phyloP scores from a whole-genome alignment of 2,797 vertebrate species.

The Alca torda region DNA sequence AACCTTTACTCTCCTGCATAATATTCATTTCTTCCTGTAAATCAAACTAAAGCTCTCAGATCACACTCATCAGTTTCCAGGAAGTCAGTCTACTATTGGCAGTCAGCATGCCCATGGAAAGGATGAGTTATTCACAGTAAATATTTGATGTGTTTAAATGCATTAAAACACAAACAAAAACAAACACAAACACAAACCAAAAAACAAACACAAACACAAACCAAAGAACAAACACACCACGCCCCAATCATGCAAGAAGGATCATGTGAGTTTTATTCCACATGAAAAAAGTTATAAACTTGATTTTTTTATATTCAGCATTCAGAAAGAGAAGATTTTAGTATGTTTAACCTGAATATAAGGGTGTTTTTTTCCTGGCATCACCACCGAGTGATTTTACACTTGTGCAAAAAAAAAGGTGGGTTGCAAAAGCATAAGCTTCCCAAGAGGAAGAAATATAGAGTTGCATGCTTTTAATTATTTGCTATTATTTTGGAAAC shows the following conservation, averaged over 20 bases:
- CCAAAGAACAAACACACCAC: not conserved
- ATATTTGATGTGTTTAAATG: not conserved
- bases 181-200: not conserved
- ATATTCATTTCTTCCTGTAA: not conserved
- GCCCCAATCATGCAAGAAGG: not conserved
- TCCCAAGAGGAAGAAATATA: not conserved
- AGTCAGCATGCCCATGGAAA: not conserved
- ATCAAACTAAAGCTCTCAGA: not conserved
- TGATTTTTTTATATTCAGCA: not conserved
- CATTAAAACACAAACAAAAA: not conserved
- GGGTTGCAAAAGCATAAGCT: not conserved
- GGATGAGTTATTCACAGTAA: not conserved
- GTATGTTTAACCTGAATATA: not conserved
- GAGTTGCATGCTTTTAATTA: not conserved
- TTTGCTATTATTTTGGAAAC: not conserved
- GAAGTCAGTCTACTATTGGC: not conserved
- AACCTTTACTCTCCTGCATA: not conserved
- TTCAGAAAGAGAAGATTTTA: not conserved
- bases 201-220: not conserved
- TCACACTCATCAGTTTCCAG: not conserved
- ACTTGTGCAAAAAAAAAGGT: not conserved
- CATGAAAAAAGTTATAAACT: not conserved
- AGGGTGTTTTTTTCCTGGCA: fast-evolving
- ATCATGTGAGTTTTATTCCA: not conserved
- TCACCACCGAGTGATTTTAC: not conserved